phyloP scores from a whole-genome alignment of 2,113 vertebrate species.

The Tetraodon nigroviridis region DNA sequence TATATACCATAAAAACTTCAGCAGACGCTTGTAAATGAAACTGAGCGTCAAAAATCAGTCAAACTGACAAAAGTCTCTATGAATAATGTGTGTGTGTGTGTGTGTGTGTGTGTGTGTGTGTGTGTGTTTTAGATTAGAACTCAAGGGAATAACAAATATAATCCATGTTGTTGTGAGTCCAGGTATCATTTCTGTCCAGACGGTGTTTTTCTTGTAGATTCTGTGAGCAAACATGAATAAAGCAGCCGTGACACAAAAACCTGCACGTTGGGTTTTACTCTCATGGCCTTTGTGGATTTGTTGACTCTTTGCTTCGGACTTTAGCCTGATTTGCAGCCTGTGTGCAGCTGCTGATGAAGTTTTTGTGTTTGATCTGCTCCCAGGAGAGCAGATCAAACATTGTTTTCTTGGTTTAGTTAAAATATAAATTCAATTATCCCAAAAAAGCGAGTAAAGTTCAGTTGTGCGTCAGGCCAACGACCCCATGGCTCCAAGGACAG shows the following conservation, averaged over 20 bases:
- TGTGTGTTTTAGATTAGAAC: conserved; percentile 3
- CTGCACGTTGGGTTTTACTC: not conserved
- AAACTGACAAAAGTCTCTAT: not conserved
- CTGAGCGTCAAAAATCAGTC: not conserved
- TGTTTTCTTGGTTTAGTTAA: too few relatives aligned
- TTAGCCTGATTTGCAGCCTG: not conserved
- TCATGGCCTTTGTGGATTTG: not conserved
- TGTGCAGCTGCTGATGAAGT: not conserved
- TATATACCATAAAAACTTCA: not conserved
- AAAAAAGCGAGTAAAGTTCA: too few relatives aligned
- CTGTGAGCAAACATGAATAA: conserved; percentile 30
- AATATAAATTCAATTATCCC: too few relatives aligned
- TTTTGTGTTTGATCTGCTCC: too few relatives aligned
- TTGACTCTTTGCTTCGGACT: not conserved
- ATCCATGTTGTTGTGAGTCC: conserved; percentile 32
- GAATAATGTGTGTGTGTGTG: conserved; percentile 3
- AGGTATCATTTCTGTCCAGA: conserved; percentile 23
- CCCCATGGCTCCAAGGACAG: too few relatives aligned
- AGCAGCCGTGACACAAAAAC: not conserved
- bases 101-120: conserved; percentile 1
- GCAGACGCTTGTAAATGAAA: too few relatives aligned
- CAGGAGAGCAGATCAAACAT: too few relatives aligned
- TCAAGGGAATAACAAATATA: conserved; percentile 13
- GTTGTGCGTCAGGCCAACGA: too few relatives aligned
- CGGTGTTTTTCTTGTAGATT: not conserved